Base-by-base conservation (phyloP, 2,888 invertebrate species). In the Brenthis hecate region DNA sequence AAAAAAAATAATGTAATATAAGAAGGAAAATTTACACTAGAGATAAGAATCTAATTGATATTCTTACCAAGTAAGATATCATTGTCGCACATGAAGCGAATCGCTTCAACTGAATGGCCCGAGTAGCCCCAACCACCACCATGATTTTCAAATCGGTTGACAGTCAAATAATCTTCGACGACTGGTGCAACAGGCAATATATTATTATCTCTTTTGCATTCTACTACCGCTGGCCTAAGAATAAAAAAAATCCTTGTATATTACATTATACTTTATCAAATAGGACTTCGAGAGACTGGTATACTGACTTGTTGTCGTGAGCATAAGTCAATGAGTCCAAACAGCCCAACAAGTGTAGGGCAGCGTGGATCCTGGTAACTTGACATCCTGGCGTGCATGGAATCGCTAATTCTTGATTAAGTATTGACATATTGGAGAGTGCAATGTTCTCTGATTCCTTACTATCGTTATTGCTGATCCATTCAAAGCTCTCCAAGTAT, bases 91-190 rank as follows among this genome's bases (percentile, higher is more conserved):
- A 97, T 97, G 85, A 99, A 99, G 60, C 99, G 94, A 73, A 99
- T 96, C 0, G 99, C 99, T 88, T 99, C 99, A 32, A 99, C 96
- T 3, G 98, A 98, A 83, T 99, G 98, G 0, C 97, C 98, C 0
- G 98, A 98, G 87, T 99, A 99, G 2, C 99, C 99, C 99, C 99
- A 99, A 6, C 99, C 99, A 36, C 99, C 99, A 2, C 99, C 99
- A 81, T 98, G 97, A 86, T 97, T 97, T 85, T 98, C 98, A 86
- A 99, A 99, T 74, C 99, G 94, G 82, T 96, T 97, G 19, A 98
- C 97, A 1, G 95, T 94, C 60, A 94, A 94, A 82, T 95, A 98
- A 84, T 98, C 98, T 79, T 97, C 97, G 75, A 96, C 95, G 43
- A 95, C 94, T 0, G 87, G 84, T 2, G 78, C 78, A 6, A 83